Evolutionary conservation across 2,888 invertebrate species (phyloP), one percentile per base, ranked within the genome.

Genomic region (Barypeithes pellucidus): DNA sequence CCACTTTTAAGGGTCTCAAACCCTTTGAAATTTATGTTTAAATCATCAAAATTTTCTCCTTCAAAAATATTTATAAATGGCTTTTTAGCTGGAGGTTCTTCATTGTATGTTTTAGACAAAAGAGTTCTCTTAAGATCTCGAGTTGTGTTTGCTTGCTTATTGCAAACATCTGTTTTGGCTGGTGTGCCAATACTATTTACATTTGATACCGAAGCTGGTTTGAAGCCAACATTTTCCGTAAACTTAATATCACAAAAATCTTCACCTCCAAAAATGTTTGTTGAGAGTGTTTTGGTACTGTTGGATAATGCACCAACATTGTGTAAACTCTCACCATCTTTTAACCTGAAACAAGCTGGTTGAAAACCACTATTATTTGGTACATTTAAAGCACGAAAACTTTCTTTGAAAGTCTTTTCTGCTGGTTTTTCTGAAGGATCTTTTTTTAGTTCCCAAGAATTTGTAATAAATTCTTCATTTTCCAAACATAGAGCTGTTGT

Each of bases 31-130:
- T 67, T 54, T 36, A 66, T 52, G 3, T 73, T 66, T 62, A 73
- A 67, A 20, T 75, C 71, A 72, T 33, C 29, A 52, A 75, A 76
- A 50, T 72, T 67, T 54, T 75, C 71, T 11, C 50, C 66, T 43
- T 60, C 54, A 47, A 73, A 70, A 65, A 73, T 62, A 68, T 67
- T 68, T 50, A 8, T 45, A 29, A 29, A 45, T n/a, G 66, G 39
- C 22, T 43, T 59, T 24, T 66, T 54, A 39, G 47, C 14, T 3
- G 22, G 22, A 24, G 50, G 12, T 22, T 50, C 12, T 18, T 18
- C 18, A 47, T 3, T 9, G 24, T 22, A 2, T 24, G 11, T 0
- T 43, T 61, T 3, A 0, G 11, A 0, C 11, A 33, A 18, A 24
- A 22, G 24, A 0, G 43, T 4, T 16, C 16, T 43, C 1, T 39